A percentile compares a stretch with the other conserved stretches of the same genome.
Evolutionary conservation across 2,797 vertebrate species (phyloP).

Genomic region (Euthynnus affinis): DNA sequence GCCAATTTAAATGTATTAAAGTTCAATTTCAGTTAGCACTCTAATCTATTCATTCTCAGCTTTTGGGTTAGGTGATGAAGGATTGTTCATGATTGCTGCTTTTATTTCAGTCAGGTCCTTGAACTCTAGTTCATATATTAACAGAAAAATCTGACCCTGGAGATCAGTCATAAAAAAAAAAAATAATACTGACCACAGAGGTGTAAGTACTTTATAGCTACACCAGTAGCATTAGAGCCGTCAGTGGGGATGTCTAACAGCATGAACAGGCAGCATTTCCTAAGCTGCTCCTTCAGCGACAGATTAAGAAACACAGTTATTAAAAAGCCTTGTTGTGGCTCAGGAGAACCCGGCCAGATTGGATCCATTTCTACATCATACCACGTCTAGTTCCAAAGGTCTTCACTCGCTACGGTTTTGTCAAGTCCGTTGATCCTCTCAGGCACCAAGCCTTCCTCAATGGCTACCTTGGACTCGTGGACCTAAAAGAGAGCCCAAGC

Average conservation of each 20-base stretch:
- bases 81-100: not conserved
- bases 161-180: not conserved
- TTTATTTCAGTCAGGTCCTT: not conserved
- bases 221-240: not conserved
- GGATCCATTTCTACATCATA: not conserved
- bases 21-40: not conserved
- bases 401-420: slow-evolving; percentile 46
- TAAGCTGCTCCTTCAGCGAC: slow-evolving; percentile 4
- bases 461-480: slow-evolving; percentile 79
- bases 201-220: not conserved
- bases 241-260: not conserved
- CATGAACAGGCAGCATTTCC: not conserved
- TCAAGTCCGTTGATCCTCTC: slow-evolving; percentile 76
- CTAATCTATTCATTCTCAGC: not conserved
- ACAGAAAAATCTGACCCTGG: not conserved
- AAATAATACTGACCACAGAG: not conserved
- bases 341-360: not conserved
- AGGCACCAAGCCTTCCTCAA: slow-evolving; percentile 78
- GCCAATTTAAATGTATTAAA: slow-evolving; percentile 9
- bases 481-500: slow-evolving; percentile 82
- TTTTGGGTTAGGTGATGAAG: not conserved
- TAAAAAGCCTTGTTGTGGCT: slow-evolving; percentile 14
- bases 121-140: not conserved
- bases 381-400: slow-evolving; percentile 33
- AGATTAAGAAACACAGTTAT: slow-evolving; percentile 28